Evolutionary conservation across 2,888 invertebrate species (phyloP).

Genomic region (Drosophila multiciliata): DNA sequence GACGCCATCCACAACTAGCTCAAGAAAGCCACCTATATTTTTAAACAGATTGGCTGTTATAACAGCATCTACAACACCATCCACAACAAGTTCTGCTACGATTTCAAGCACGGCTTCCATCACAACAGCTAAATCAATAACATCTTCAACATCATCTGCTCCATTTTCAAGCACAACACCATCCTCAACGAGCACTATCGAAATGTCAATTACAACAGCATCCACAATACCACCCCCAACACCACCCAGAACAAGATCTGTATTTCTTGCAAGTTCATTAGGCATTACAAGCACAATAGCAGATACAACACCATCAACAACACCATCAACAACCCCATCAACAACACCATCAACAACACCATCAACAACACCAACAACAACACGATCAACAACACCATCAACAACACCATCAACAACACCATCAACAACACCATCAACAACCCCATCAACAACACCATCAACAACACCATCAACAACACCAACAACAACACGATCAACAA

Average conservation of each 20-base stretch:
- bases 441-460: not conserved
- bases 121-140: not conserved
- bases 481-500: not conserved
- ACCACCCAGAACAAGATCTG: too few species aligned
- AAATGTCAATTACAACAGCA: not conserved
- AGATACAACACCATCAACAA: not conserved
- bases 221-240: not conserved
- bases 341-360: too few species aligned
- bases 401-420: too few species aligned
- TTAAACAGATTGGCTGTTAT: not conserved
- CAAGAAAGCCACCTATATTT: not conserved
- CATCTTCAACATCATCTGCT: not conserved
- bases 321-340: too few species aligned
- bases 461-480: not conserved
- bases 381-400: too few species aligned
- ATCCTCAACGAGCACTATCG: not conserved
- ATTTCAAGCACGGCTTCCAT: not conserved
- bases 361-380: too few species aligned
- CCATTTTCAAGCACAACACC: not conserved
- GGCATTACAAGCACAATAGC: not conserved
- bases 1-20: not conserved
- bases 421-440: not conserved
- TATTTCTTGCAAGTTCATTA: too few species aligned
- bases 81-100: not conserved
- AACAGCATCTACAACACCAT: not conserved